Evolutionary conservation across 1,140 invertebrate genomes (phyloP).

Genomic region (Ctenoplectra terminalis): DNA sequence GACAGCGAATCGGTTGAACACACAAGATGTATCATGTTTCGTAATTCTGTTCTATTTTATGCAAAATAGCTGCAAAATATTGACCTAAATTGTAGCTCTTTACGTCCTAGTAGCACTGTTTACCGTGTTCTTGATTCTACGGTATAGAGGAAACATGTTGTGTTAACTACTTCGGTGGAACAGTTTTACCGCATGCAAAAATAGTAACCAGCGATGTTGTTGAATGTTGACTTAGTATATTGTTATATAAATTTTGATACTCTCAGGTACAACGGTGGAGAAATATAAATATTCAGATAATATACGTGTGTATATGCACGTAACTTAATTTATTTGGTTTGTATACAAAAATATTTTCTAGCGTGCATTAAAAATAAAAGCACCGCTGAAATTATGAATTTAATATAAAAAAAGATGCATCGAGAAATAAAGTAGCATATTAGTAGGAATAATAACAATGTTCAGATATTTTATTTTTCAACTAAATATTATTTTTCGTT

Average conservation of each 20-base stretch:
- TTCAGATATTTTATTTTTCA: constrained; percentile 12
- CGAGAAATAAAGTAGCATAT: too few relatives aligned
- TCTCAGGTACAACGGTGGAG: too few relatives aligned
- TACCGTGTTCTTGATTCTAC: background rate
- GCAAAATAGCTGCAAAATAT: background rate
- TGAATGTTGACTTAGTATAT: background rate
- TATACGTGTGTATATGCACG: background rate
- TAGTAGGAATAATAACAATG: background rate
- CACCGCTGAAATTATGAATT: background rate
- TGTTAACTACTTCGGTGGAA: background rate
- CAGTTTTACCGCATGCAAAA: background rate
- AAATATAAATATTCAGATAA: background rate
- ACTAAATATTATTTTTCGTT: background rate
- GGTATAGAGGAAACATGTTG: background rate
- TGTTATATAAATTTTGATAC: background rate
- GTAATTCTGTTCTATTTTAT: background rate
- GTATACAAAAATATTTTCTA: background rate
- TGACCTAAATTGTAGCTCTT: background rate
- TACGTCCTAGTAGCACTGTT: background rate
- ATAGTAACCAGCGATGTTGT: background rate
- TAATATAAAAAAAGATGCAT: background rate
- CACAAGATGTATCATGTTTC: background rate
- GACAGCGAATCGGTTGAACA: too few relatives aligned
- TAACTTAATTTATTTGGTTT: background rate
- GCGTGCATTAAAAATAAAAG: background rate